Conservation (phyloP, 1,140 invertebrate species). For the Heliconius hewitsoni region DNA sequence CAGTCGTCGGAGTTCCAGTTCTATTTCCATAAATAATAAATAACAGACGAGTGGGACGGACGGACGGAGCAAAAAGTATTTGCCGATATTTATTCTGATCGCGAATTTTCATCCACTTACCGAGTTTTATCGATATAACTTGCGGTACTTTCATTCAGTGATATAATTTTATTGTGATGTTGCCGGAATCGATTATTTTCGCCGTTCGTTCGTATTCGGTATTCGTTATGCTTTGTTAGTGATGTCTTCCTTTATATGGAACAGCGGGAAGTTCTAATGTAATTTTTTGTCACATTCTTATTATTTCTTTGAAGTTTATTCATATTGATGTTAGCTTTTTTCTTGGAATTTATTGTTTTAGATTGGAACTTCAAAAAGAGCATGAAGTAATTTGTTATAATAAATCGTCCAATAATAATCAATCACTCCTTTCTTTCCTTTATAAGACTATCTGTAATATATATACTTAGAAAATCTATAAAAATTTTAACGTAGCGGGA, state of each 20-base stretch:
- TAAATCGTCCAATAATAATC: too few species aligned
- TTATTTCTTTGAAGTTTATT: not conserved
- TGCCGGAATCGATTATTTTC: slow-evolving; percentile 47
- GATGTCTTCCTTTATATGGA: slow-evolving; percentile 36
- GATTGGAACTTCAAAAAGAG: too few species aligned
- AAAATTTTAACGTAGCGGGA: too few species aligned
- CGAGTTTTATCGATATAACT: slow-evolving; percentile 51
- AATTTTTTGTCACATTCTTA: slow-evolving; percentile 14
- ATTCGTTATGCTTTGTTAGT: slow-evolving; percentile 34
- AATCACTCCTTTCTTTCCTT: too few species aligned
- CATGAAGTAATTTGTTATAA: too few species aligned
- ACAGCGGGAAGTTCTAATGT: slow-evolving; percentile 32
- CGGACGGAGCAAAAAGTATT: slow-evolving; percentile 64
- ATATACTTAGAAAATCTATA: too few species aligned
- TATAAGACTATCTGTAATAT: too few species aligned
- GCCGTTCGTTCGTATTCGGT: slow-evolving; percentile 17
- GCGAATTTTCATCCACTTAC: slow-evolving; percentile 75
- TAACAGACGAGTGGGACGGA: slow-evolving; percentile 63
- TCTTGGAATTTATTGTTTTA: too few species aligned
- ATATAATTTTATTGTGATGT: slow-evolving; percentile 50
- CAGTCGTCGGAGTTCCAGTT: slow-evolving; percentile 65
- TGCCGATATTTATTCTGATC: slow-evolving; percentile 72
- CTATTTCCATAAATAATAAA: slow-evolving; percentile 80
- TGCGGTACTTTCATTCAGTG: slow-evolving; percentile 37
- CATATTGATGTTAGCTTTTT: not conserved